Percentiles rank a stretch among this genome's conserved stretches.
phyloP scores from a whole-genome alignment of 1,140 invertebrate genomes.

The Anastrepha obliqua region DNA sequence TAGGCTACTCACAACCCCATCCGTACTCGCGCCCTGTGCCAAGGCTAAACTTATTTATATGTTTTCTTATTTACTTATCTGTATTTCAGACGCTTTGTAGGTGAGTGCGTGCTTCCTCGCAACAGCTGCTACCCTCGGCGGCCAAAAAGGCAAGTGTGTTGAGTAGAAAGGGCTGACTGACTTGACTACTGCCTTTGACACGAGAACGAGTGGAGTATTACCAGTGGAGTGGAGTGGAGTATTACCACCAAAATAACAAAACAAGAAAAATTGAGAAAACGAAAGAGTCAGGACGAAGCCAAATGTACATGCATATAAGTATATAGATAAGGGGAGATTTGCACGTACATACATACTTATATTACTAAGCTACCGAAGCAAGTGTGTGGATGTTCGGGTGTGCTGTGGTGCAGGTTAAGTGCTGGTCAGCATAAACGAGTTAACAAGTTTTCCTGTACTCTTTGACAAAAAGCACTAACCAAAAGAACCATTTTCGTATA shows the following conservation, averaged over 20 bases:
- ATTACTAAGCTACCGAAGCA: not conserved
- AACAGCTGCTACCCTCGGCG: not conserved
- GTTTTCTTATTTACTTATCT: slow-evolving; percentile 34
- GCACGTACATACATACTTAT: not conserved
- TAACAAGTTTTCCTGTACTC: slow-evolving; percentile 7
- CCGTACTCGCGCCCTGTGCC: not conserved
- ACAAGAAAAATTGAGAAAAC: too few species aligned
- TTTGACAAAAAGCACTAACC: not conserved
- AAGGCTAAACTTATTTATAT: slow-evolving; percentile 35
- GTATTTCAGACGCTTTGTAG: not conserved
- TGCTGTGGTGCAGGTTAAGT: not conserved
- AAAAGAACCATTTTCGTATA: not conserved
- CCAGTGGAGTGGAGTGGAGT: too few species aligned
- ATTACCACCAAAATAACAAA: not conserved
- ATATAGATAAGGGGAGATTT: too few species aligned
- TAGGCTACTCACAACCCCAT: not conserved
- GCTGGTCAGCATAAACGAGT: not conserved
- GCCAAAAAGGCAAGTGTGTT: slow-evolving; percentile 4
- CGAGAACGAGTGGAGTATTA: not conserved
- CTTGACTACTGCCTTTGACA: not conserved
- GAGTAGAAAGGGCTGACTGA: not conserved
- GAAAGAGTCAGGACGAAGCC: too few species aligned
- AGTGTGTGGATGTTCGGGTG: not conserved
- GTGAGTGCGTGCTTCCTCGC: not conserved
- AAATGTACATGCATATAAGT: too few species aligned